Conservation (phyloP, 2,888 invertebrate genomes). For the Conus canariensis region DNA sequence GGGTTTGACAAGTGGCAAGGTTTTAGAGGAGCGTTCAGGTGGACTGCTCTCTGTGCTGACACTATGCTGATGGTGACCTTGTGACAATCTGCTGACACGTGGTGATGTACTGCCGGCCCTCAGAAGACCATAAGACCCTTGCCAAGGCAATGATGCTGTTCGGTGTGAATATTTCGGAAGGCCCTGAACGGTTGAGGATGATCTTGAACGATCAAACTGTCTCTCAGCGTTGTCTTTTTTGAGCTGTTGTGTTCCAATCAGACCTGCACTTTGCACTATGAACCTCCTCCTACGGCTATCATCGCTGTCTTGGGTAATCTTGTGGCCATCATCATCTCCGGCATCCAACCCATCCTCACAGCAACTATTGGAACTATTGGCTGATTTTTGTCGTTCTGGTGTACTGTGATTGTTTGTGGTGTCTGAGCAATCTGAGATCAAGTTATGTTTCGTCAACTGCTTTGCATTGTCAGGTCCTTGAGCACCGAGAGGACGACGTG, state of each 20-base stretch:
- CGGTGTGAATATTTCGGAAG: conserved; percentile 10
- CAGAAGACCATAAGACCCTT: conserved; percentile 7
- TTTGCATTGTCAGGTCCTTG: neutral
- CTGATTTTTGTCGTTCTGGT: neutral
- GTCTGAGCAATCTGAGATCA: neutral
- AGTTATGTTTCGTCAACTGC: neutral
- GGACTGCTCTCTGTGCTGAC: neutral
- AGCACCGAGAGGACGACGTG: no score
- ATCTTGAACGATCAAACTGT: conserved; percentile 8
- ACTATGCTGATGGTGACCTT: neutral
- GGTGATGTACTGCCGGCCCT: conserved; percentile 24
- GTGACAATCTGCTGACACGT: neutral
- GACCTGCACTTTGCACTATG: neutral
- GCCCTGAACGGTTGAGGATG: neutral
- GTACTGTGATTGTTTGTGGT: conserved; percentile 29
- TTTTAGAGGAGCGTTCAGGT: conserved; percentile 11
- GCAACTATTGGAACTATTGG: conserved; percentile 16
- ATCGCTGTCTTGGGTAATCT: neutral
- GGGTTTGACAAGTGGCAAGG: conserved; percentile 31
- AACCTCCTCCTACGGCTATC: neutral
- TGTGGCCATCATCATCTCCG: neutral
- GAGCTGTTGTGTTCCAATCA: neutral
- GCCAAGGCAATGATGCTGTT: conserved; percentile 16
- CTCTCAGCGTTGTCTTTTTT: neutral
- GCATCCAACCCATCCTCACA: neutral